Conservation (phyloP, 2,113 vertebrate genomes). For the Phainopepla nitens region DNA sequence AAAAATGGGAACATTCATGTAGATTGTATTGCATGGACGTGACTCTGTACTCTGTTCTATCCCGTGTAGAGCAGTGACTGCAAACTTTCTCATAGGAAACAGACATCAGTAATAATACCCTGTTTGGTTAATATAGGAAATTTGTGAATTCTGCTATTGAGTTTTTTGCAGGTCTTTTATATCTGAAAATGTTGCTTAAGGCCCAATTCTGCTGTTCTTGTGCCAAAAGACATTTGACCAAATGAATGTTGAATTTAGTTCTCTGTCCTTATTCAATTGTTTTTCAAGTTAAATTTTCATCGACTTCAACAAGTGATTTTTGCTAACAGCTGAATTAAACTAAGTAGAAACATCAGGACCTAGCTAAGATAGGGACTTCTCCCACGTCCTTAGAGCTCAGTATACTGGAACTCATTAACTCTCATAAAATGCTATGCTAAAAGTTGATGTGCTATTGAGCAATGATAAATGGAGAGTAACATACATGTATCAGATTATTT, state of each 20-base stretch:
- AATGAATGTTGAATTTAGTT: constrained; percentile 19
- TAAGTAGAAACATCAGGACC: constrained; percentile 30
- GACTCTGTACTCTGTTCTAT: neutral
- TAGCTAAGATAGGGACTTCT: neutral
- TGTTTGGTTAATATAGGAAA: constrained; percentile 13
- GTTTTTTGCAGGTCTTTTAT: neutral
- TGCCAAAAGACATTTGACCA: constrained; percentile 10
- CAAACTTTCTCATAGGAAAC: constrained; percentile 41
- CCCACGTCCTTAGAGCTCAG: neutral
- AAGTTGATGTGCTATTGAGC: neutral
- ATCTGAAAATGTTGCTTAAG: neutral
- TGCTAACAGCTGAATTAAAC: neutral
- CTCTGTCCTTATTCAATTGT: constrained; percentile 21
- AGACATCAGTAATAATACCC: neutral
- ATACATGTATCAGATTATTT: neutral
- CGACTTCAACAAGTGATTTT: constrained; percentile 20
- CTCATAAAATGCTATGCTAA: neutral
- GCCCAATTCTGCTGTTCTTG: neutral
- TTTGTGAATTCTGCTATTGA: neutral
- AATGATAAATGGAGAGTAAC: neutral
- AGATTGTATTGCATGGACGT: neutral
- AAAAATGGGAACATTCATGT: neutral
- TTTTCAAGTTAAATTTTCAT: neutral
- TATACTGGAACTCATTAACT: constrained; percentile 19
- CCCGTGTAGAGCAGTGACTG: neutral